These are phyloP conservation scores for Eulemur rufifrons DNA, from an alignment of 2,113 vertebrate species.

Conservation along the genomic window DNA sequence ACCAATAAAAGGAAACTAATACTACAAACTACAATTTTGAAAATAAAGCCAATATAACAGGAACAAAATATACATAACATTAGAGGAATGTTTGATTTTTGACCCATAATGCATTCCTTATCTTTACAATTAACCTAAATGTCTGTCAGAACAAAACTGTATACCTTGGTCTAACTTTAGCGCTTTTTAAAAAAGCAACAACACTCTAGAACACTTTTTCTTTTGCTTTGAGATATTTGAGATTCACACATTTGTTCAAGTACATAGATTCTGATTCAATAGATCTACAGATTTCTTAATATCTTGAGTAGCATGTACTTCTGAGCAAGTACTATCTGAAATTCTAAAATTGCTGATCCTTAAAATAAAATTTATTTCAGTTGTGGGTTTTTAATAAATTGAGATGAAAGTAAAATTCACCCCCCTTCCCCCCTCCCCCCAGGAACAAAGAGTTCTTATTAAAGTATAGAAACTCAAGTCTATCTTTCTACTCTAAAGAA, in stretches of 20 bases:
- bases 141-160: conserved; percentile 81
- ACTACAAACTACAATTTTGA: conserved; percentile 87
- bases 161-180: conserved; percentile 81
- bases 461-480: conserved; percentile 83
- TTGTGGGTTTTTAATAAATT: conserved; percentile 76
- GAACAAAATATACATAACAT: conserved; percentile 88
- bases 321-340: conserved; percentile 77
- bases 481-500: conserved; percentile 85
- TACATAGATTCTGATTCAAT: conserved; percentile 77
- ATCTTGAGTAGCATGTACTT: conserved; percentile 77
- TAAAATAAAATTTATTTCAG: conserved; percentile 79
- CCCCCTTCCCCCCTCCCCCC: conserved; percentile 43
- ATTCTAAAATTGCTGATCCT: conserved; percentile 72
- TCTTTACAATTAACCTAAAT: conserved; percentile 83
- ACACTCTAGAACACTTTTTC: conserved; percentile 79
- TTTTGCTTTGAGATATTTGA: conserved; percentile 77
- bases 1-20: conserved; percentile 88
- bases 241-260: conserved; percentile 81
- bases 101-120: conserved; percentile 84
- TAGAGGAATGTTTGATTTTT: conserved; percentile 86
- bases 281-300: conserved; percentile 63
- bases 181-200: conserved; percentile 83
- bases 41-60: conserved; percentile 88
- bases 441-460: conserved; percentile 81
- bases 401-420: conserved; percentile 85